Percentiles rank a stretch among this genome's conserved stretches.
Evolutionary conservation across 92 coral and sea anemone genomes (phyloP).

Genomic region (Zoanthus gigantus): DNA sequence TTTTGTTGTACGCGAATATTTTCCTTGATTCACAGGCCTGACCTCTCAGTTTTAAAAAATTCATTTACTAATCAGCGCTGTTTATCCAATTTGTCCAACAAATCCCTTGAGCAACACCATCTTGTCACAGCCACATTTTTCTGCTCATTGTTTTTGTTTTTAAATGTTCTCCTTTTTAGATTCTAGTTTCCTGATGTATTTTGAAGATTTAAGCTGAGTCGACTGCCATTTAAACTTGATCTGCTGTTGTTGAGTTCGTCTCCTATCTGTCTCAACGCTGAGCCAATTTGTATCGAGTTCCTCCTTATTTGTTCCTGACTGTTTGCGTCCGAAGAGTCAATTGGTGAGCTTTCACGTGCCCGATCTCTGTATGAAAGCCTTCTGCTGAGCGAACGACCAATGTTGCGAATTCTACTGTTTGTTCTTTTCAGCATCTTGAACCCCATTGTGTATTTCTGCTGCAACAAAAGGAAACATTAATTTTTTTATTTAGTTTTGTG

Average conservation of each 20-base stretch:
- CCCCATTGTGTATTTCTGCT: slow-evolving; percentile 19
- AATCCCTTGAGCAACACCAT: no score
- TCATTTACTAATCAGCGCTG: no score
- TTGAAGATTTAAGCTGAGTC: slow-evolving; percentile 26
- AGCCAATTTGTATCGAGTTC: slow-evolving; percentile 12
- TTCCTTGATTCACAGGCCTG: no score
- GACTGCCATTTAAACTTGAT: slow-evolving; percentile 36
- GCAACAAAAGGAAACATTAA: neutral
- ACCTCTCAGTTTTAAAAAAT: no score
- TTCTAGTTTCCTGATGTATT: neutral
- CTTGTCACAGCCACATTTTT: no score
- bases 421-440: slow-evolving; percentile 28
- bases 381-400: slow-evolving; percentile 25
- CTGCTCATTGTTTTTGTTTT: no score
- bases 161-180: no score
- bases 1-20: no score
- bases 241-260: slow-evolving; percentile 43
- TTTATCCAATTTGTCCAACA: no score
- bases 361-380: neutral
- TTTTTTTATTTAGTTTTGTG: neutral
- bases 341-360: neutral
- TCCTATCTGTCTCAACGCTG: slow-evolving; percentile 34
- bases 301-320: slow-evolving; percentile 2
- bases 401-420: slow-evolving; percentile 12
- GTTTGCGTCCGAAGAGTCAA: neutral